Evolutionary conservation across 2,888 invertebrate genomes (phyloP), one percentile per base, ranked within the genome.

Genomic region (Trissolcus japonicus): DNA sequence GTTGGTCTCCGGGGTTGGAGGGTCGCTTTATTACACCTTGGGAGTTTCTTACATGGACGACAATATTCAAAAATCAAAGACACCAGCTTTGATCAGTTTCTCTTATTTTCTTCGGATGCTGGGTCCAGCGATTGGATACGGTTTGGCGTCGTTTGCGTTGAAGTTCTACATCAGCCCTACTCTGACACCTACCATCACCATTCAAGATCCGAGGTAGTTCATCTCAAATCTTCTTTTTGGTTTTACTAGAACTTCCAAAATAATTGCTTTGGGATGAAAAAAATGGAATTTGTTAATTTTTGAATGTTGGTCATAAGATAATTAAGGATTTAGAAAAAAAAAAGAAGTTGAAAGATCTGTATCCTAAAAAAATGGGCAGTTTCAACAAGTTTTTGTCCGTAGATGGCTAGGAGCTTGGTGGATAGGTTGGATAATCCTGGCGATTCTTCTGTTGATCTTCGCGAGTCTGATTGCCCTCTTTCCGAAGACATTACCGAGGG

Each of bases 331-430:
- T n/a, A n/a, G n/a, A n/a, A n/a, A n/a, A n/a, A n/a, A n/a, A n/a
- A n/a, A n/a, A n/a, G n/a, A n/a, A n/a, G n/a, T n/a, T n/a, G n/a
- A n/a, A n/a, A n/a, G n/a, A n/a, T n/a, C n/a, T n/a, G n/a, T n/a
- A n/a, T n/a, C n/a, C n/a, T n/a, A n/a, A n/a, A n/a, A n/a, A n/a
- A n/a, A n/a, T n/a, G n/a, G n/a, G n/a, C n/a, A n/a, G n/a, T n/a
- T n/a, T n/a, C n/a, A n/a, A n/a, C n/a, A n/a, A n/a, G n/a, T n/a
- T n/a, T n/a, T n/a, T 51, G 41, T 59, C 67, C 43, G 2, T 17
- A 91, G 94, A 80, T 95, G 95, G 95, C 89, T 95, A 51, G 95
- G 95, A 0, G 95, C 95, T n/a, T 95, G 95, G 95, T 95, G 95
- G 95, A 84, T 94, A 54, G 94, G 94, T 0, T 94, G 94, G 93